phyloP scores from a whole-genome alignment of 2,113 vertebrate genomes.

The Toxostoma redivivum region DNA sequence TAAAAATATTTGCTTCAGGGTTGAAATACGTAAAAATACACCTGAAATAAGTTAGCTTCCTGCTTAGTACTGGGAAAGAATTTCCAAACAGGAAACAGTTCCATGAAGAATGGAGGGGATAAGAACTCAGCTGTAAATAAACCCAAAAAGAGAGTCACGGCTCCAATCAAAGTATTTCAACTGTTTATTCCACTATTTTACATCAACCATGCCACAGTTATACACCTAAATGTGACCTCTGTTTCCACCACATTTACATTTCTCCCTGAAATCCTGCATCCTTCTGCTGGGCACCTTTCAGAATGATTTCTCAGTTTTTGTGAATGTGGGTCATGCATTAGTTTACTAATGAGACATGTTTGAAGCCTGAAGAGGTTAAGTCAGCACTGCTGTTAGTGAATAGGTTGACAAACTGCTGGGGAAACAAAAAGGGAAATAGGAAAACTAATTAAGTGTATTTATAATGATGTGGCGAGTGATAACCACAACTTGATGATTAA shows the following conservation, averaged over 20 bases:
- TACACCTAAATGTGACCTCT: background rate
- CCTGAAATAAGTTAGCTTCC: background rate
- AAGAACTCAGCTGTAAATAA: background rate
- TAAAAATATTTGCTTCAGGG: background rate
- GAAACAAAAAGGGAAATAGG: background rate
- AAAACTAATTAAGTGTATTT: background rate
- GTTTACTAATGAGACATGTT: background rate
- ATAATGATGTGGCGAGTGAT: background rate
- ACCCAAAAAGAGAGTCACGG: fast-evolving
- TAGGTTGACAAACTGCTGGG: background rate
- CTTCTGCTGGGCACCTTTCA: background rate
- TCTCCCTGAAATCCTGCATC: background rate
- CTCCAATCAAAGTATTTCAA: background rate
- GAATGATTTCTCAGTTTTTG: background rate
- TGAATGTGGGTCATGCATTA: background rate
- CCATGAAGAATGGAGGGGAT: background rate
- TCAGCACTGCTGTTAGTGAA: background rate
- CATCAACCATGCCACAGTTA: background rate
- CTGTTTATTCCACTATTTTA: background rate
- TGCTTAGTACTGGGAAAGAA: background rate
- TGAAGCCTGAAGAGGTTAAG: background rate
- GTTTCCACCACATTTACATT: background rate
- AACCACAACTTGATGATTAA: background rate
- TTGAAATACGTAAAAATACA: background rate
- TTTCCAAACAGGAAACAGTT: background rate